Base-by-base conservation (phyloP, 2,888 invertebrate genomes). In the Drosophila ezoana region DNA sequence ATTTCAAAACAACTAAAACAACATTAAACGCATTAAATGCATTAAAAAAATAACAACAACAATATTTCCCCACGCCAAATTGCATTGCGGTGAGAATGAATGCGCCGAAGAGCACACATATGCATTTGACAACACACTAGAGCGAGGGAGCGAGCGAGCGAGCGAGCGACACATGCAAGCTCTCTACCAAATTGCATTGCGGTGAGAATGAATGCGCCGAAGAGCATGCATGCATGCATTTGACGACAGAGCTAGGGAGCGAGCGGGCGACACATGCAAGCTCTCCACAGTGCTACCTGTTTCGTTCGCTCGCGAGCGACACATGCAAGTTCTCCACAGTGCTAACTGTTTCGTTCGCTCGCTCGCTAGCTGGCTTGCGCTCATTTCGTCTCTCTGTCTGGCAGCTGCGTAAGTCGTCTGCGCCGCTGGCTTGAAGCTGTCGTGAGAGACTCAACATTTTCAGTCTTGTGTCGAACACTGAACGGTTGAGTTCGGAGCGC, bases 381-480 rank as follows among this genome's bases (percentile, higher is more conserved):
- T 59, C n/a, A 40, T 11, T 45, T 35, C 48, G 53, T 10, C 48
- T 43, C 58, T 44, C 49, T 20, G 28, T 45, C 20, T 48, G 33
- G 18, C 20, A 32, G 33, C 65, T 20, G 47, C 14, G 20, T 11
- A 41, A 41, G 60, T 51, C 53, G 44, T 3, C 28, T 40, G 62
- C 54, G 66, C 40, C 2, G 53, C 18, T 35, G 18, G 41, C 45
- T 68, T 60, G 48, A 64, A 67, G 44, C 64, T 60, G 67, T 33
- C 35, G 33, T 35, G 63, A 52, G 48, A 43, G 54, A 43, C 20
- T 49, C 11, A 44, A 48, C 16, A 38, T 2, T 16, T 58, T 76
- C 83, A 90, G 90, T 90, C 90, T 89, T 84, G 84, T 87, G 90
- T 87, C 87, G 90, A 87, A 82, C 86, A 79, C 84, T 77, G 79